phyloP scores from a whole-genome alignment of 2,113 vertebrate species.

The Gulo gulo region DNA sequence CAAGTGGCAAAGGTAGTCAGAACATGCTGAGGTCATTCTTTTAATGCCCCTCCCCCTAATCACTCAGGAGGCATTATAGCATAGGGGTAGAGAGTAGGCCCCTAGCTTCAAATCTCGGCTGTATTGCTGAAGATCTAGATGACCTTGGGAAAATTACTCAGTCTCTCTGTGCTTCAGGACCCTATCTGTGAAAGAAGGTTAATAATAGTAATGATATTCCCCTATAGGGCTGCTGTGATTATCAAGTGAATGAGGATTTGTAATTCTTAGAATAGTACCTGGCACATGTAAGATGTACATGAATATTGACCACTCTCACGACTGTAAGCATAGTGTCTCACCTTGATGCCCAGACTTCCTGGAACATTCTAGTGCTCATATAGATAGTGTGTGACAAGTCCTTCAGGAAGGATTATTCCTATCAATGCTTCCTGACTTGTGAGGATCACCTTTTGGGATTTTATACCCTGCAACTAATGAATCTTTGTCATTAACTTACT shows the following conservation, averaged over 20 bases:
- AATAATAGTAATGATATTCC: not conserved
- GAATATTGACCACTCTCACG: not conserved
- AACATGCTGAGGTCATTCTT: not conserved
- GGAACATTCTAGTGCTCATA: not conserved
- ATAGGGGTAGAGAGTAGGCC: not conserved
- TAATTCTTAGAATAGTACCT: not conserved
- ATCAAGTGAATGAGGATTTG: not conserved
- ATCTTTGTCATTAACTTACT: not conserved
- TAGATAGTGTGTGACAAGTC: not conserved
- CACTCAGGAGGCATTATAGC: not conserved
- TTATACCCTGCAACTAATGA: not conserved
- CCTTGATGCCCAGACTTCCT: not conserved
- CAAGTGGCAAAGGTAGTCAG: not conserved
- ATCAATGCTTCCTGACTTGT: not conserved
- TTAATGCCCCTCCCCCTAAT: fast-evolving
- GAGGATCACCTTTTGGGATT: not conserved
- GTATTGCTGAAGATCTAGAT: not conserved
- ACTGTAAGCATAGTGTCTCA: not conserved
- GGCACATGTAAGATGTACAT: not conserved
- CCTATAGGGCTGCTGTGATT: not conserved
- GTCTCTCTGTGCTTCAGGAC: not conserved
- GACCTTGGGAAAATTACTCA: not conserved
- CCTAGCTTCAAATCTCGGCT: not conserved
- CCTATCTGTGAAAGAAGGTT: not conserved
- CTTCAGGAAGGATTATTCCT: not conserved